A percentile compares a stretch with the other conserved stretches of the same genome.
These are phyloP conservation scores for Proisotoma minuta DNA, from an alignment of 2,888 invertebrate genomes.

Conservation along the genomic window DNA sequence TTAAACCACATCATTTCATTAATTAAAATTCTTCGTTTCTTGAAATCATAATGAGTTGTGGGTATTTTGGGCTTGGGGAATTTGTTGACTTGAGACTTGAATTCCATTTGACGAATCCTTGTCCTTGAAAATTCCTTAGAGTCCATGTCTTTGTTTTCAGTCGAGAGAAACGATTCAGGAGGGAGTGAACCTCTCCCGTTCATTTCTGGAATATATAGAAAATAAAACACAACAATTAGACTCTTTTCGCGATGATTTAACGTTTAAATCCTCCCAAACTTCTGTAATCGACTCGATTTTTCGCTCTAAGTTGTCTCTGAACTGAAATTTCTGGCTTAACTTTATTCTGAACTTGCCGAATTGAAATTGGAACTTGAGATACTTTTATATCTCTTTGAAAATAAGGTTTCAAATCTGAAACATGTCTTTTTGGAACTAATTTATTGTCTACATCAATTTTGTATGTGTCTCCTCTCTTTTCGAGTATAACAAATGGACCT, in stretches of 20 bases:
- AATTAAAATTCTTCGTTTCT: neutral
- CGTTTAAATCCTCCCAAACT: no score
- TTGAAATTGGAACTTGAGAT: neutral
- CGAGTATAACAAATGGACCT: conserved; percentile 6
- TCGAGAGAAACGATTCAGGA: neutral
- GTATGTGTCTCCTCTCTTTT: neutral
- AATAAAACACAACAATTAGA: neutral
- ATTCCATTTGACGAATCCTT: neutral
- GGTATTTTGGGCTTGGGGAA: neutral
- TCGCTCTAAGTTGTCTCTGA: conserved; percentile 2
- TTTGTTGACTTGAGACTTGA: neutral
- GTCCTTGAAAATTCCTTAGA: neutral
- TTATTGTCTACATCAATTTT: neutral
- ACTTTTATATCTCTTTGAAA: neutral
- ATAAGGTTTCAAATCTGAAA: conserved; percentile 11
- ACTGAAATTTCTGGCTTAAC: neutral
- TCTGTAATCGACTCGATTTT: neutral
- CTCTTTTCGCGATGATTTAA: no score
- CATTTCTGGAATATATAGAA: conserved; percentile 1
- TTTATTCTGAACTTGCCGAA: neutral
- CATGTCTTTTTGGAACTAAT: conserved; percentile 2
- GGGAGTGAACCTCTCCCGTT: neutral
- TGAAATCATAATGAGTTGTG: neutral
- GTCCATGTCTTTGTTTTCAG: neutral
- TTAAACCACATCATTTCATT: neutral